Conservation (phyloP, 2,113 vertebrate genomes). For the Anarrhichthys ocellatus region DNA sequence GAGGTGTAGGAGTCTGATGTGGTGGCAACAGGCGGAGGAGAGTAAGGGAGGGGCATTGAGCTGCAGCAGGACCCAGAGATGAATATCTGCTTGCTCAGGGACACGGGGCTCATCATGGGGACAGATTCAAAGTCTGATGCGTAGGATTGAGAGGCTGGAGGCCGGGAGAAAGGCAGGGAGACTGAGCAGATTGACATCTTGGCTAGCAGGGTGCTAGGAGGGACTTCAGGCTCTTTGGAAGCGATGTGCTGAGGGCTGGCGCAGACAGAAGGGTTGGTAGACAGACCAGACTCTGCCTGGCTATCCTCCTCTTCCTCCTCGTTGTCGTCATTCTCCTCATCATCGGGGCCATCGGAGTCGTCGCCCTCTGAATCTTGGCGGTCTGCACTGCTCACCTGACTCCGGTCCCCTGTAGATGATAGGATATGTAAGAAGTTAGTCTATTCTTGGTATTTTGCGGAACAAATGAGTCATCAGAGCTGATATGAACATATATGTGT, state of each 20-base stretch:
- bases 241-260: conserved; percentile 95
- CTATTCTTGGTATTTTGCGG: background rate
- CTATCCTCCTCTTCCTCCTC: conserved; percentile 99
- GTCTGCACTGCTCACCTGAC: conserved; percentile 85
- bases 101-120: conserved; percentile 74
- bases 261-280: conserved; percentile 92
- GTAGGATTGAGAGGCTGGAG: conserved; percentile 39
- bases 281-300: conserved; percentile 94
- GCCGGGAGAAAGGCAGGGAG: conserved; percentile 49
- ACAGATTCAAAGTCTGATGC: conserved; percentile 42
- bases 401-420: conserved; percentile 87
- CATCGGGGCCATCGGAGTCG: conserved; percentile 92
- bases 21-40: conserved; percentile 55
- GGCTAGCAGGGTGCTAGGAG: conserved; percentile 90
- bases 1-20: conserved; percentile 68
- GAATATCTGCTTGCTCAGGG: conserved; percentile 86
- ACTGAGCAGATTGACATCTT: conserved; percentile 90
- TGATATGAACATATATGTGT: background rate
- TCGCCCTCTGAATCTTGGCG: conserved; percentile 91
- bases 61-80: conserved; percentile 72
- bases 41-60: conserved; percentile 59
- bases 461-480: conserved; percentile 38
- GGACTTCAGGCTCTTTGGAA: conserved; percentile 84
- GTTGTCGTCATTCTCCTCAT: conserved; percentile 93
- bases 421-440: conserved; percentile 5